These are phyloP conservation scores for Elanoides forficatus DNA, from an alignment of 2,113 vertebrate species.

Conservation along the genomic window DNA sequence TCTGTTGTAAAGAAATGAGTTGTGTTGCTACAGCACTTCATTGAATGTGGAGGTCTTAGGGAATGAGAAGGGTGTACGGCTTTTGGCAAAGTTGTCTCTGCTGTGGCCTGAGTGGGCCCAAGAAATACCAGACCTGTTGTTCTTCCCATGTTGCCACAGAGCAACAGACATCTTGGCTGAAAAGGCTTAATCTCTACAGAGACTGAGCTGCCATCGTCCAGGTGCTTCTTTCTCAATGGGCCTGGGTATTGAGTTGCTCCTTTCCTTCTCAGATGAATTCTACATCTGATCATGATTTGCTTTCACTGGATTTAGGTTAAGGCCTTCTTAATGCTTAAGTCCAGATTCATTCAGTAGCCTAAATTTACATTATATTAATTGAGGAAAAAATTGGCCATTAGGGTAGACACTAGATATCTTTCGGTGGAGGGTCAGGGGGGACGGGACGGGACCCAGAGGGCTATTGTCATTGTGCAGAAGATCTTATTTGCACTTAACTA, in stretches of 20 bases:
- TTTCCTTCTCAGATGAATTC: neutral
- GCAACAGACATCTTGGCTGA: neutral
- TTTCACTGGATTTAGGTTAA: neutral
- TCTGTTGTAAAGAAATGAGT: neutral
- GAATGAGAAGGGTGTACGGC: neutral
- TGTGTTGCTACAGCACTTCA: neutral
- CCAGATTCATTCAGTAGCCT: neutral
- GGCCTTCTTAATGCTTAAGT: neutral
- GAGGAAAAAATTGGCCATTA: neutral
- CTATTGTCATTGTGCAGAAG: neutral
- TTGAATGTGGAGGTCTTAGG: neutral
- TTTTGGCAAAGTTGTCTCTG: neutral
- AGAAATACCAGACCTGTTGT: neutral
- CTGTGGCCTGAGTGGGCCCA: neutral
- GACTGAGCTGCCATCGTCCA: fast-evolving
- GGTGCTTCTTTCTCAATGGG: neutral
- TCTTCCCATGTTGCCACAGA: neutral
- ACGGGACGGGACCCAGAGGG: fast-evolving
- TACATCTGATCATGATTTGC: neutral
- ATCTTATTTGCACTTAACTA: neutral
- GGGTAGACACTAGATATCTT: neutral
- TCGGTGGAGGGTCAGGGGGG: neutral
- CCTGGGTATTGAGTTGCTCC: neutral
- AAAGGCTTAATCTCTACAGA: fast-evolving
- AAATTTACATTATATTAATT: neutral